Percentiles rank a stretch among this genome's conserved stretches.
Evolutionary conservation across 1,140 invertebrate species (phyloP).

Genomic region (Ephestia elutella): DNA sequence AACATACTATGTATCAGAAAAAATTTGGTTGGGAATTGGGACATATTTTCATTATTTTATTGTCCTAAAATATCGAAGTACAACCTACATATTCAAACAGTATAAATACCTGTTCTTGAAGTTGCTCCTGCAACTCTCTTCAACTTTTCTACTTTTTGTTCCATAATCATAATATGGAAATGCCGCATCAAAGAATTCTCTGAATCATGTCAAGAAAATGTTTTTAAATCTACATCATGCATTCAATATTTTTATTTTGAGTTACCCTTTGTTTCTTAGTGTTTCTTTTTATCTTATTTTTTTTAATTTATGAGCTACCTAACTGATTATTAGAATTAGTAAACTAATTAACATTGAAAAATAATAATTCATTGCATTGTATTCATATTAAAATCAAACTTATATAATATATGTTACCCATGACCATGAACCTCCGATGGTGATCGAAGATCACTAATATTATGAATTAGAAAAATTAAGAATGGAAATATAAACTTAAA

Average conservation of each 20-base stretch:
- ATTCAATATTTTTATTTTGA: neutral
- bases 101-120: constrained; percentile 72
- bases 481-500: too few relatives aligned
- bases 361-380: too few relatives aligned
- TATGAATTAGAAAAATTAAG: too few relatives aligned
- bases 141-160: constrained; percentile 72
- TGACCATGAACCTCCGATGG: too few relatives aligned
- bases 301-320: too few relatives aligned
- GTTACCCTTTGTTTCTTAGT: neutral
- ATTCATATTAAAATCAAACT: too few relatives aligned
- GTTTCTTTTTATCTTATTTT: too few relatives aligned
- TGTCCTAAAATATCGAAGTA: constrained; percentile 49
- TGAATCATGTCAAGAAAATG: neutral
- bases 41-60: neutral
- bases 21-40: neutral
- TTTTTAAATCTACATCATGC: neutral
- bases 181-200: constrained; percentile 25
- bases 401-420: too few relatives aligned
- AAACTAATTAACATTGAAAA: too few relatives aligned
- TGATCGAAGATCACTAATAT: too few relatives aligned
- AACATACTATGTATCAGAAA: too few relatives aligned
- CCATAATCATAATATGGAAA: constrained; percentile 68
- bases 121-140: constrained; percentile 71
- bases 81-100: constrained; percentile 69
- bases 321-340: too few relatives aligned